Percentiles rank a stretch among this genome's conserved stretches.
These are phyloP conservation scores for Tangachromis dhanisi DNA, from an alignment of 2,113 vertebrate genomes.

Conservation along the genomic window DNA sequence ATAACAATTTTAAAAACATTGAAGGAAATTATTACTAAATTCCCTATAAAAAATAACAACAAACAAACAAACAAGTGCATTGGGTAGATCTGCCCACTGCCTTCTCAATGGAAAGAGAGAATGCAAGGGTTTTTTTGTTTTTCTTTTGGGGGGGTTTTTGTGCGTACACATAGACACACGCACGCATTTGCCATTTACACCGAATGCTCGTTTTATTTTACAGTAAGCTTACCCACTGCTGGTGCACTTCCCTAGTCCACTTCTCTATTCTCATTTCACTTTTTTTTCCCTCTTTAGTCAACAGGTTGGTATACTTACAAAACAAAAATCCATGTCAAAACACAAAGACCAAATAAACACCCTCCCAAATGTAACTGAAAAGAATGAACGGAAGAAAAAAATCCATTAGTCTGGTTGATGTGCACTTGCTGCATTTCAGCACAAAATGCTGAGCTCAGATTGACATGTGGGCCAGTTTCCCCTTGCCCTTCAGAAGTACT, in stretches of 20 bases:
- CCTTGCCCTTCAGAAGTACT: not conserved
- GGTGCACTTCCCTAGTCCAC: not conserved
- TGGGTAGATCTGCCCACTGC: not conserved
- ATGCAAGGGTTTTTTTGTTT: fast-evolving
- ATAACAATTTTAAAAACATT: not conserved
- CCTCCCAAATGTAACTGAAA: not conserved
- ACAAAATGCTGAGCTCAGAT: not conserved
- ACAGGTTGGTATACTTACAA: not conserved
- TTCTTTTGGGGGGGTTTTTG: fast-evolving
- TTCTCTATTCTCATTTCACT: not conserved
- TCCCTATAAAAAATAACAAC: not conserved
- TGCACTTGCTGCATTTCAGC: not conserved
- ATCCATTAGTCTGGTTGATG: not conserved
- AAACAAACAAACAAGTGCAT: not conserved
- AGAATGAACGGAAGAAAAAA: not conserved
- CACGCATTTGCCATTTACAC: not conserved
- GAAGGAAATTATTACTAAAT: not conserved
- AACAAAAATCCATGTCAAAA: not conserved
- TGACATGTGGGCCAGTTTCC: fast-evolving
- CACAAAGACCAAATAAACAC: not conserved
- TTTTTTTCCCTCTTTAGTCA: fast-evolving
- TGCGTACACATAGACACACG: not conserved
- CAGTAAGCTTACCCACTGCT: not conserved
- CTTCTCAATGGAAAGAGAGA: not conserved
- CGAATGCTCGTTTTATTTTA: not conserved